These are phyloP conservation scores for Cliona cf. orientalis DNA, from an alignment of 37 sponge, comb jelly and placozoan species.

Conservation along the genomic window DNA sequence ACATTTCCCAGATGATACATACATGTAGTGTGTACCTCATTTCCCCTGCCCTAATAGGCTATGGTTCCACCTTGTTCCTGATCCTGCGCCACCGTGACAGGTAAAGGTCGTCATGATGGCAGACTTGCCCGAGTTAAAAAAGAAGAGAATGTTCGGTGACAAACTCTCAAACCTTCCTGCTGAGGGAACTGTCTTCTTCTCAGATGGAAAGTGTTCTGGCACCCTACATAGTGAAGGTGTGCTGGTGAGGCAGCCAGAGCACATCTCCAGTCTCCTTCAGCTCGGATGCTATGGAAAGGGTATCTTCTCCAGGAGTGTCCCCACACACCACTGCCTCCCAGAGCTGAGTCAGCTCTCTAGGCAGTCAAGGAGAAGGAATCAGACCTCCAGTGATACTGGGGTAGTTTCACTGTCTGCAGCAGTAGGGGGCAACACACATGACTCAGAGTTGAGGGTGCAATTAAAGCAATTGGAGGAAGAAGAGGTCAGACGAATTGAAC, in stretches of 20 bases:
- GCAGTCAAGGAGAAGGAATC: neutral
- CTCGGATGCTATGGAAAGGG: conserved; percentile 60
- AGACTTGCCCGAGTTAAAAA: too few species aligned
- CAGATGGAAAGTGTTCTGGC: conserved; percentile 51
- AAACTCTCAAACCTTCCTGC: too few species aligned
- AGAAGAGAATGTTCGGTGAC: too few species aligned
- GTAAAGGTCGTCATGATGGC: too few species aligned
- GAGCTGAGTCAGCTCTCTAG: neutral
- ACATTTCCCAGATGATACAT: too few species aligned
- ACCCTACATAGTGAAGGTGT: conserved; percentile 18
- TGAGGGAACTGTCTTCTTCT: too few species aligned
- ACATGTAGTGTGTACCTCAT: too few species aligned
- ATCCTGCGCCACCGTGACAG: too few species aligned
- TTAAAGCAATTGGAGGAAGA: neutral
- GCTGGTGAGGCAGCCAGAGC: neutral
- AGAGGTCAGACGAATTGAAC: neutral
- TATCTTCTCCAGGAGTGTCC: conserved; percentile 37
- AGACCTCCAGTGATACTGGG: neutral
- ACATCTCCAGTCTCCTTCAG: conserved; percentile 8
- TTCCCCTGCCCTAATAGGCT: too few species aligned
- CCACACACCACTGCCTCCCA: conserved; percentile 1
- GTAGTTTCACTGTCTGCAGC: neutral
- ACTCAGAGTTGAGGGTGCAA: neutral
- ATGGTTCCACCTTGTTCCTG: too few species aligned
- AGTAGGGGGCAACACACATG: neutral